Evolutionary conservation across 2,888 invertebrate genomes (phyloP).

Genomic region (Aphodius granarius): DNA sequence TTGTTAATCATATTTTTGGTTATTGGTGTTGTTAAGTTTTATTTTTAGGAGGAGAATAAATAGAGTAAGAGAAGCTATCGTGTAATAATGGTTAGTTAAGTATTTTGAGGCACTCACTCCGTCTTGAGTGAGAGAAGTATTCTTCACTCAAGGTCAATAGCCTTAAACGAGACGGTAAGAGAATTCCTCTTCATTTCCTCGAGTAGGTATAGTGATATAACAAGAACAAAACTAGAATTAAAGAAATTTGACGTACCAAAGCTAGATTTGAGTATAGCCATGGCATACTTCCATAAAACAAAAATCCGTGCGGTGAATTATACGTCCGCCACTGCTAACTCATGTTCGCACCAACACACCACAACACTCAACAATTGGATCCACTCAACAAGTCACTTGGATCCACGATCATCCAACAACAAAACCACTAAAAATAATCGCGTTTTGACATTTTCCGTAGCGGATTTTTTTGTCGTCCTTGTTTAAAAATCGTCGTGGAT

Average conservation of each 20-base stretch:
- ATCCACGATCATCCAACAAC: background rate
- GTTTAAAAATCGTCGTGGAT: background rate
- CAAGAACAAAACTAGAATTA: background rate
- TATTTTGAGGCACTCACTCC: conserved; percentile 30
- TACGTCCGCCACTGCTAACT: background rate
- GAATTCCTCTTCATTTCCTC: background rate
- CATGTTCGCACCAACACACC: background rate
- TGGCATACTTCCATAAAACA: conserved; percentile 40
- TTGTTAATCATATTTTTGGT: too few relatives aligned
- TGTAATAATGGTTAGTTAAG: conserved; percentile 22
- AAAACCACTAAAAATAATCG: background rate
- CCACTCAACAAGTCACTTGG: background rate
- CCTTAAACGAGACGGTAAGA: background rate
- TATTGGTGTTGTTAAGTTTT: too few relatives aligned
- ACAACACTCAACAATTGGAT: background rate
- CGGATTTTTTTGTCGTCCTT: background rate
- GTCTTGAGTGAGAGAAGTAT: conserved; percentile 45
- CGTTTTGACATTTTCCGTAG: background rate
- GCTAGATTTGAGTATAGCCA: conserved; percentile 54
- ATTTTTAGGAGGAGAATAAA: background rate
- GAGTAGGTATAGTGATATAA: background rate
- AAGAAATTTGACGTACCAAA: conserved; percentile 44
- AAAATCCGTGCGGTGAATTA: background rate
- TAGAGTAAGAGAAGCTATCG: conserved; percentile 16
- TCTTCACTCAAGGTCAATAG: background rate